Evolutionary conservation across 1,140 invertebrate genomes (phyloP).

Genomic region (Caenorhabditis inopinata): DNA sequence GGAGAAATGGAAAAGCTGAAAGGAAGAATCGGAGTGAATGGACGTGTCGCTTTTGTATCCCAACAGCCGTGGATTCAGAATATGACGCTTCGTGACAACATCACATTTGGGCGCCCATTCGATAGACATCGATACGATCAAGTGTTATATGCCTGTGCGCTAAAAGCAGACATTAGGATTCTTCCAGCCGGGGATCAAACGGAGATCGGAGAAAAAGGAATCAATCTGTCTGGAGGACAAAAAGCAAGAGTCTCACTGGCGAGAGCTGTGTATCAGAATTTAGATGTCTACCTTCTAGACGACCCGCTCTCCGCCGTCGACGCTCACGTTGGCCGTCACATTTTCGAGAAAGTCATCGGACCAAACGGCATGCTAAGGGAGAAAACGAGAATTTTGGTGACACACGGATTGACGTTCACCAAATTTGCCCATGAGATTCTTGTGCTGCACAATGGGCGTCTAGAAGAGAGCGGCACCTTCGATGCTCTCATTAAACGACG

Average conservation of each 20-base stretch:
- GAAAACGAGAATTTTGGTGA: constrained; percentile 62
- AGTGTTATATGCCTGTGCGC: constrained; percentile 69
- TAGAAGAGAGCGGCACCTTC: constrained; percentile 46
- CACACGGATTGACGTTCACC: constrained; percentile 57
- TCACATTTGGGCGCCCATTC: constrained; percentile 75
- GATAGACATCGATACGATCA: constrained; percentile 65
- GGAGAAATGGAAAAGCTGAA: constrained; percentile 49
- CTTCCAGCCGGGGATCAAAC: constrained; percentile 73
- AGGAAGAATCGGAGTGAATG: constrained; percentile 42
- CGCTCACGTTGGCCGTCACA: constrained; percentile 74
- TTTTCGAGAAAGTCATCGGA: constrained; percentile 57
- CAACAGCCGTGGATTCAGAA: constrained; percentile 80
- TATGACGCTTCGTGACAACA: constrained; percentile 78
- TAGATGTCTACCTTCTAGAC: constrained; percentile 76
- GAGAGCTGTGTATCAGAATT: constrained; percentile 68
- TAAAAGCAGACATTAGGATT: constrained; percentile 74
- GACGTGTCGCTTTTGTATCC: constrained; percentile 43
- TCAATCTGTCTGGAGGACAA: constrained; percentile 78
- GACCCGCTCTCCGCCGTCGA: constrained; percentile 75
- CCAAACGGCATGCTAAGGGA: constrained; percentile 58
- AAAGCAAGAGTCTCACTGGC: constrained; percentile 79
- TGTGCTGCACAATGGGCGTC: constrained; percentile 49
- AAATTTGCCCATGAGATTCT: constrained; percentile 56
- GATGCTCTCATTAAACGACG: constrained; percentile 33
- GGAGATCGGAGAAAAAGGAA: constrained; percentile 69